Evolutionary conservation across 2,113 vertebrate genomes (phyloP).

Genomic region (Caracal caracal): DNA sequence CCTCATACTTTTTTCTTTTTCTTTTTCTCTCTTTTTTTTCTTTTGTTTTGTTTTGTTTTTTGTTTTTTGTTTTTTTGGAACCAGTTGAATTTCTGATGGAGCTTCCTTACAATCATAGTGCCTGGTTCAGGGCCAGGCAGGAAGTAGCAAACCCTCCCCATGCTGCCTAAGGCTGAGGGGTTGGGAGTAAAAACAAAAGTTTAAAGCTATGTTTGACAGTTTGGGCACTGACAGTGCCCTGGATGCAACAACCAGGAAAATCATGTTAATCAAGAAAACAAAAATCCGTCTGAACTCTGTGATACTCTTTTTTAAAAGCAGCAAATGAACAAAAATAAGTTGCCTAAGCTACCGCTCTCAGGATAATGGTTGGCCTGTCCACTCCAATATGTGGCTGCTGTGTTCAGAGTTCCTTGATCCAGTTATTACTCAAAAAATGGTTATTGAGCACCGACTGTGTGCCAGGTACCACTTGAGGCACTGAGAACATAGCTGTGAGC

Average conservation of each 20-base stretch:
- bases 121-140: background rate
- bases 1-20: background rate
- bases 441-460: background rate
- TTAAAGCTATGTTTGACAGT: background rate
- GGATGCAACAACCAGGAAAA: constrained; percentile 32
- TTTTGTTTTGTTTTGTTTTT: background rate
- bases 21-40: background rate
- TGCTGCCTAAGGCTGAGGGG: background rate
- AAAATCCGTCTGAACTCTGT: background rate
- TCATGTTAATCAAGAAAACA: constrained; percentile 35
- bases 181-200: background rate
- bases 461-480: background rate
- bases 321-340: background rate
- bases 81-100: constrained; percentile 32
- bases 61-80: background rate
- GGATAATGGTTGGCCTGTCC: background rate
- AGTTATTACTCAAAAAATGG: background rate
- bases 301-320: background rate
- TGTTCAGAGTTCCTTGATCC: background rate
- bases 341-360: background rate
- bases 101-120: constrained; percentile 26
- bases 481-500: background rate
- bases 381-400: background rate
- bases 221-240: background rate
- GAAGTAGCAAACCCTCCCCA: background rate